Base-by-base conservation (phyloP, 2,888 invertebrate species). In the Caenorhabditis doughertyi region DNA sequence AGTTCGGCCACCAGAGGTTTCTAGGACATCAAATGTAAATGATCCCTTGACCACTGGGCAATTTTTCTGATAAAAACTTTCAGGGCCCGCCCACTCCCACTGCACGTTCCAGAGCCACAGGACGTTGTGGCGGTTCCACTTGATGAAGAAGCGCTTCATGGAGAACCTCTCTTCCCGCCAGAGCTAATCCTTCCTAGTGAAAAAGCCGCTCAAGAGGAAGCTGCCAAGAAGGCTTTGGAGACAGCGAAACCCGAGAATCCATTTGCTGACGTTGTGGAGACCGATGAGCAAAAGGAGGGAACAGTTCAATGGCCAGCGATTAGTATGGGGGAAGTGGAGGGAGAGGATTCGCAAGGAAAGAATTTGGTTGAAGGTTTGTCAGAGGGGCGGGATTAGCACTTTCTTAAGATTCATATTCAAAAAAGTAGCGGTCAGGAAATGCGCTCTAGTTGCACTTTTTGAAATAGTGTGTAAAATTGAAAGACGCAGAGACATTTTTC, bases 41-140 rank as follows among this genome's bases (percentile, higher is more conserved):
- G n/a, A n/a, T n/a, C n/a, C n/a, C n/a, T n/a, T n/a, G n/a, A n/a
- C n/a, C n/a, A n/a, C n/a, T n/a, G n/a, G n/a, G n/a, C n/a, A n/a
- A n/a, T n/a, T n/a, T n/a, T n/a, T n/a, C n/a, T n/a, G n/a, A n/a
- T n/a, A 23, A 16, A 3, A 18, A 23, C 3, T 51, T 83, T 18
- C 71, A 89, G 89, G 71, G 89, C 89, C 25, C 86, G 89, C 18
- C 89, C 89, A 0, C 84, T 89, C 0, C 89, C 89, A 1, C 79
- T 87, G 0, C 89, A 89, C 51, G 88, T 89, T 25, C 89, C 89
- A 18, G 89, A 89, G 53, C 89, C 89, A 9, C 88, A 88, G 32
- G 89, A 89, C 67, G 89, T 89, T 21, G 89, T 89, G 3, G 89
- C 89, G 0, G 89, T 89, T 9, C 89, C 89, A 9, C 76, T 89